Conservation (phyloP, 1,140 invertebrate species). For the Drosophila nigromelanica region DNA sequence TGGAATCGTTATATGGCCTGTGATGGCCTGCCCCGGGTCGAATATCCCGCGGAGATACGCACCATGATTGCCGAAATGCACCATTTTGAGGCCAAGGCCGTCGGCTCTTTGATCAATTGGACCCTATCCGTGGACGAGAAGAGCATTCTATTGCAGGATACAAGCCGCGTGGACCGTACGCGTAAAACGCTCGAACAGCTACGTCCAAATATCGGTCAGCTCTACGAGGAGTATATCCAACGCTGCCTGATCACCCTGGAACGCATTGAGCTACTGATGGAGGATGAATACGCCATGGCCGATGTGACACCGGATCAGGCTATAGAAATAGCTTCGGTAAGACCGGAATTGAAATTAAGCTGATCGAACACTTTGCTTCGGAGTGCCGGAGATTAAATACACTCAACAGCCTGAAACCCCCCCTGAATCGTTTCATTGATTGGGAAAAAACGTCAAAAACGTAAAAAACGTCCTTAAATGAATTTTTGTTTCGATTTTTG, state of each 20-base stretch:
- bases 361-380: background rate
- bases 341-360: background rate
- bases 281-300: slow-evolving; percentile 27
- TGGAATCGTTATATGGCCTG: slow-evolving; percentile 63
- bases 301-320: background rate
- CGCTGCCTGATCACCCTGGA: slow-evolving; percentile 29
- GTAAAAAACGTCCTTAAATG: too few species aligned
- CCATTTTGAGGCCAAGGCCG: slow-evolving; percentile 21
- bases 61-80: slow-evolving; percentile 42
- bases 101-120: slow-evolving; percentile 39
- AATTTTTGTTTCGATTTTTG: too few species aligned
- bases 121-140: slow-evolving; percentile 48
- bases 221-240: slow-evolving; percentile 42
- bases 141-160: slow-evolving; percentile 44
- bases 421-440: too few species aligned
- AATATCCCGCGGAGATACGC: slow-evolving; percentile 57
- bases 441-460: too few species aligned
- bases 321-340: slow-evolving; percentile 30
- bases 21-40: slow-evolving; percentile 57
- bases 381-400: background rate
- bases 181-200: slow-evolving; percentile 25
- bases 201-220: slow-evolving; percentile 47
- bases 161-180: slow-evolving; percentile 33
- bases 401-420: background rate
- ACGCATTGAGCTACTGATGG: slow-evolving; percentile 33